These are phyloP conservation scores for Amphipyra tragopoginis DNA, from an alignment of 2,888 invertebrate species.

Conservation along the genomic window DNA sequence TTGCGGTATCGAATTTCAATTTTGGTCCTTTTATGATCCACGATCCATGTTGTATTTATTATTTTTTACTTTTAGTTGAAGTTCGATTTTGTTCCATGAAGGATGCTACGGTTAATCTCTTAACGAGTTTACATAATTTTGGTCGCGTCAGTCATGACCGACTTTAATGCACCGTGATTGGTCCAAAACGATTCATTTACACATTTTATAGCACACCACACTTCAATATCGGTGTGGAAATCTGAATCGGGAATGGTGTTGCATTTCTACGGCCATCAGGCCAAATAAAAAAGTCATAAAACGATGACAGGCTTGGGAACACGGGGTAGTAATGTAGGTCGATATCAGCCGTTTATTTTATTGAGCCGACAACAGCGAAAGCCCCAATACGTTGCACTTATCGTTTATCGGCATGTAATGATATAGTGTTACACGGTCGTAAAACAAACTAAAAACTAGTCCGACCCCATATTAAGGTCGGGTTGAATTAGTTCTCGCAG, in stretches of 20 bases:
- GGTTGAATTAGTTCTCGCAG: conserved; percentile 72
- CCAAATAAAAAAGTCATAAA: conserved; percentile 89
- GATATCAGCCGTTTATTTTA: conserved; percentile 81
- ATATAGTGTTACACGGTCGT: conserved; percentile 85
- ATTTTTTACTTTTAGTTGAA: no score
- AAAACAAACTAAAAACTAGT: conserved; percentile 79
- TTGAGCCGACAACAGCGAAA: conserved; percentile 81
- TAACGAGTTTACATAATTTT: conserved; percentile 44
- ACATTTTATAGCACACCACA: conserved; percentile 72
- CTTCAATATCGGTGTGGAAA: conserved; percentile 79
- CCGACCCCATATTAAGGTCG: conserved; percentile 68
- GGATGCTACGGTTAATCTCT: conserved; percentile 23
- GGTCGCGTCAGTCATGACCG: conserved; percentile 49
- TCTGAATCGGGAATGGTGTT: conserved; percentile 83
- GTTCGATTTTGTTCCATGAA: background rate
- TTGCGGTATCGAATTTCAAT: conserved; percentile 69
- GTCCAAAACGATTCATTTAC: conserved; percentile 73
- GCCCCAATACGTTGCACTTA: conserved; percentile 81
- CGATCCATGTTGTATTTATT: conserved; percentile 3
- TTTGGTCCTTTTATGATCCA: conserved; percentile 69
- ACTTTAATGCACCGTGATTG: conserved; percentile 66
- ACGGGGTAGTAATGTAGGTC: conserved; percentile 80
- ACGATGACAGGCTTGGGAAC: conserved; percentile 87
- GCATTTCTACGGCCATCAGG: conserved; percentile 84
- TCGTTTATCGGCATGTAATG: conserved; percentile 84